Base-by-base conservation (phyloP, 2,888 invertebrate species). In the Helicoverpa assulta region DNA sequence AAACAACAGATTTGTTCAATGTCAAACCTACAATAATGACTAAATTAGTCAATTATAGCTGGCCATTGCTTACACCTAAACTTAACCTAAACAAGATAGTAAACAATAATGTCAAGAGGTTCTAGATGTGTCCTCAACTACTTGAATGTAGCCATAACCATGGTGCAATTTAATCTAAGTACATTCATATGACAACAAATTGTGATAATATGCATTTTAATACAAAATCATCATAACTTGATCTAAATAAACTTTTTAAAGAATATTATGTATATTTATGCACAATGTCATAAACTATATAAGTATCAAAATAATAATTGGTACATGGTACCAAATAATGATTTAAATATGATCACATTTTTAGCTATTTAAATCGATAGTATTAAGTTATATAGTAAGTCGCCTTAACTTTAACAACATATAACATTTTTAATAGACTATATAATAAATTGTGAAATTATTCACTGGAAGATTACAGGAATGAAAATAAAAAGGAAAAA, bases 1-100 rank as follows among this genome's bases (percentile, higher is more conserved):
- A 95, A 95, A 95, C 95, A 92, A 94, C 89, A 92, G 86, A 89
- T 90, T 89, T 84, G 87, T 86, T 91, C 86, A 88, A 87, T 87
- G 85, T 91, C 90, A 90, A 81, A 91, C 88, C 88, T 90, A 93
- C 86, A 88, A 89, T 87, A 91, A 90, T 90, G 90, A 91, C 91
- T 82, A 73, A 12, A 90, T 84, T 86, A 89, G 88, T 91, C 88
- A 85, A 89, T 86, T 86, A 89, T 86, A 88, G 91, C 92, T 92
- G 92, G 92, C 92, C 93, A 85, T 89, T 86, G 78, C 80, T 90
- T 87, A 90, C 76, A 89, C 74, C 86, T 90, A 90, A 85, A 85
- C 77, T 78, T 82, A 80, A 77, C 81, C 86, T 84, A 78, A 78
- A 59, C 64, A 80, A 73, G 51, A 67, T 19, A 40, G 53, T 73